Conservation (phyloP, 35 echinoderm and acorn worm genomes). For the Lytechinus pictus region DNA sequence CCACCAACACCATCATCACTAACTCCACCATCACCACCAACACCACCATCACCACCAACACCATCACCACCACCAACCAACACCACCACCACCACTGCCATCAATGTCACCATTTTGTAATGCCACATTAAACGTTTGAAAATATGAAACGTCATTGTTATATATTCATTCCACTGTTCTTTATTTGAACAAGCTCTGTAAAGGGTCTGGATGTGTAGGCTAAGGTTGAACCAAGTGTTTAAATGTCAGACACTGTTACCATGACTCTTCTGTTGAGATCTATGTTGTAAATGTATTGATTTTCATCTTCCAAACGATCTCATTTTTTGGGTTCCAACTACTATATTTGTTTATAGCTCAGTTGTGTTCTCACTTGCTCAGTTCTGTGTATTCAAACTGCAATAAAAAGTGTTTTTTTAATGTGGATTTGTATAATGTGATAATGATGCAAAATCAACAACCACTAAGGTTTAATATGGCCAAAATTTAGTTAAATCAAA, state of each 20-base stretch:
- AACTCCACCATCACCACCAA: no score
- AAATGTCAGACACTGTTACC: slow-evolving; percentile 30
- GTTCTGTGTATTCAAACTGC: neutral
- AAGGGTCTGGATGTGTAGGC: neutral
- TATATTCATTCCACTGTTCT: neutral
- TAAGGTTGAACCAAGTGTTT: neutral
- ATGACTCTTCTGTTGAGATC: neutral
- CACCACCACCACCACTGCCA: no score
- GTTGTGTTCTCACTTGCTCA: neutral
- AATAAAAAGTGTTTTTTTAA: neutral
- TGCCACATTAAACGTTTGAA: no score
- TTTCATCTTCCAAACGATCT: slow-evolving; percentile 23
- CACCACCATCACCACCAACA: no score
- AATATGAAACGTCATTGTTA: neutral
- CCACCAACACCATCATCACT: no score
- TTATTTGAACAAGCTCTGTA: neutral
- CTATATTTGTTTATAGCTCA: neutral
- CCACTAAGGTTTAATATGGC: no score
- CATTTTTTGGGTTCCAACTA: neutral
- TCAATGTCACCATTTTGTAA: no score
- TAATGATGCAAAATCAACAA: no score
- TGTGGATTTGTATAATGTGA: no score
- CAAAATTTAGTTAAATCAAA: no score
- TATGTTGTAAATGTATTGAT: slow-evolving; percentile 46
- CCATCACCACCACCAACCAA: no score